Percentiles rank a stretch among this genome's conserved stretches.
These are phyloP conservation scores for Apis laboriosa DNA, from an alignment of 1,140 invertebrate species.

Conservation along the genomic window DNA sequence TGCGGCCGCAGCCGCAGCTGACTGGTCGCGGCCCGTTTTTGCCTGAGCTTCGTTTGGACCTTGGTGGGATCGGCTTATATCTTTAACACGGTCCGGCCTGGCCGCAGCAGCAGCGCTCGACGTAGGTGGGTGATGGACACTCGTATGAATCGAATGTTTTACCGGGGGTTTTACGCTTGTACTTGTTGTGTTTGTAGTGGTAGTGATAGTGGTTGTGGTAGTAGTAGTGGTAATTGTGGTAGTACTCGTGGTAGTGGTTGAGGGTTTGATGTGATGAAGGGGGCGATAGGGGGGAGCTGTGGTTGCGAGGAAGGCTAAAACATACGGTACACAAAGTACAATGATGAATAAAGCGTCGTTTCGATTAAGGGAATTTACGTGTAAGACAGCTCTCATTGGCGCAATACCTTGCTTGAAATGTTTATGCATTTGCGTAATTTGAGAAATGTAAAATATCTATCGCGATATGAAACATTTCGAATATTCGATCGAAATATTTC, in stretches of 20 bases:
- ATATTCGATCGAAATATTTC: background rate
- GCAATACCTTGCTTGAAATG: constrained; percentile 25
- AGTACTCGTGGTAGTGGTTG: constrained; percentile 65
- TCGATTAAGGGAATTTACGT: background rate
- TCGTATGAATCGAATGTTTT: constrained; percentile 72
- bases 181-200: constrained; percentile 61
- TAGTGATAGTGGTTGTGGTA: constrained; percentile 65
- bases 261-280: constrained; percentile 78
- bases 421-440: background rate
- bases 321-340: constrained; percentile 75
- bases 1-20: constrained; percentile 71
- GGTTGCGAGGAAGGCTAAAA: constrained; percentile 81
- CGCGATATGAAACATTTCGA: background rate
- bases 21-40: constrained; percentile 70
- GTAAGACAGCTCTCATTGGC: background rate
- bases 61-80: constrained; percentile 67
- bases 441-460: background rate
- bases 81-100: constrained; percentile 76
- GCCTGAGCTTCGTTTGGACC: constrained; percentile 70
- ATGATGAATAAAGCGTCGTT: constrained; percentile 59
- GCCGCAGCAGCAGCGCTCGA: constrained; percentile 74
- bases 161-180: constrained; percentile 60
- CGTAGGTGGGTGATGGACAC: constrained; percentile 74
- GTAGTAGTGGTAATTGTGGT: constrained; percentile 60
- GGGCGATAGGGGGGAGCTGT: constrained; percentile 80